Base-by-base conservation (phyloP, 2,797 vertebrate genomes). In the Gallinago stenura region DNA sequence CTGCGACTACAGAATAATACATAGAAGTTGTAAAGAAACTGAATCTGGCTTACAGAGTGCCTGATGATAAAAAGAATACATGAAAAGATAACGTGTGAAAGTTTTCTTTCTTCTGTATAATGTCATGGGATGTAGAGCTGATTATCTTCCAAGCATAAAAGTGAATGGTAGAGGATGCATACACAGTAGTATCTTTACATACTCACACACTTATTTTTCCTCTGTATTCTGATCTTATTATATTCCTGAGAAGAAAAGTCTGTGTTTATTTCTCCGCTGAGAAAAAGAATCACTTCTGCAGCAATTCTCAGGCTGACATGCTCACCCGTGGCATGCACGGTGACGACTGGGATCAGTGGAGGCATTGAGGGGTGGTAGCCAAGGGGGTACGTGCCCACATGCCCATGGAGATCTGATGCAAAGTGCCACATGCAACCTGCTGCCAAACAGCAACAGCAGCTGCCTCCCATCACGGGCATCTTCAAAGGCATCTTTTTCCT, bases 1-100 rank as follows among this genome's bases (percentile, higher is more conserved):
- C 51, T 78, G 22, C 68, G 22, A 86, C 57, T 78, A 71, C 25
- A 58, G 28, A 91, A 62, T 58, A 45, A 61, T 50, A 53, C 31
- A 65, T 16, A 81, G 54, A 93, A 72, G 26, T 83, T 60, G 28
- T 50, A 73, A 81, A 90, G 69, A 90, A 93, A 76, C 18, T n/a
- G 7, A 82, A 41, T 79, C 84, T 89, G 28, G 37, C 41, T 95
- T 88, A 70, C 48, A 92, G 83, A 89, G 70, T 75, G 66, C 56
- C 58, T n/a, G 31, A 58, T 39, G 57, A 93, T 78, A 70, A 94
- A 95, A 95, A 91, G 28, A 95, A 87, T 41, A 57, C 61, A 68
- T 61, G n/a, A 91, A 94, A 93, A 95, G 77, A 89, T 87, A 83
- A 88, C 7, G 28, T 33, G 75, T 37, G 21, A 73, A 90, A 88